Evolutionary conservation across 2,113 vertebrate genomes (phyloP).

Genomic region (Paratilapia polleni): DNA sequence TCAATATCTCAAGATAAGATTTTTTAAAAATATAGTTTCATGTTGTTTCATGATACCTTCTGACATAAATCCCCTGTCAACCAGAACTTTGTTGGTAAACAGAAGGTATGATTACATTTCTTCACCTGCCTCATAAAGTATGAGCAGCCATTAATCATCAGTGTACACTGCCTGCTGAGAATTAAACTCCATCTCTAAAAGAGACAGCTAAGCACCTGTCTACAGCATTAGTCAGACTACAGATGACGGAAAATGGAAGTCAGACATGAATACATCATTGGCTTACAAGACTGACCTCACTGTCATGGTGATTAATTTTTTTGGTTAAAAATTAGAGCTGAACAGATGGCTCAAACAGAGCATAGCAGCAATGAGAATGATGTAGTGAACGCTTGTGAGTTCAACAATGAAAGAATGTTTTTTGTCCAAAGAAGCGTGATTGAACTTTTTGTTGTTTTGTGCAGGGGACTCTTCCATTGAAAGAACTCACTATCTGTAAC

Average conservation of each 20-base stretch:
- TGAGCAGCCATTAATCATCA: slow-evolving; percentile 65
- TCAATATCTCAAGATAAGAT: neutral
- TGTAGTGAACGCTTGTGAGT: neutral
- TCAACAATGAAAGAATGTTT: neutral
- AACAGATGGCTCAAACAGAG: neutral
- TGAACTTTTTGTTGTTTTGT: slow-evolving; percentile 29
- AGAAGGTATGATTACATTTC: slow-evolving; percentile 21
- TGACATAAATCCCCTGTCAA: slow-evolving; percentile 42
- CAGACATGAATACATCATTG: slow-evolving; percentile 40
- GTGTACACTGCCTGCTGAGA: slow-evolving; percentile 6
- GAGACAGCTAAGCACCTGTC: slow-evolving; percentile 19
- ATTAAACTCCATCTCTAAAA: neutral
- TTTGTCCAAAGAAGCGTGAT: neutral
- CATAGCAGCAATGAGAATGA: neutral
- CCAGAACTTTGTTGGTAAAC: slow-evolving; percentile 55
- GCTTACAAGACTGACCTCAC: slow-evolving; percentile 8
- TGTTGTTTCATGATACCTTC: neutral
- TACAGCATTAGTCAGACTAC: slow-evolving; percentile 47
- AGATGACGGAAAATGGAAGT: slow-evolving; percentile 28
- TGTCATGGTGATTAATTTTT: neutral
- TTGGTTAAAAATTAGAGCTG: neutral
- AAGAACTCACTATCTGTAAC: slow-evolving; percentile 85
- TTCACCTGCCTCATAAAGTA: slow-evolving; percentile 49
- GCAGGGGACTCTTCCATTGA: slow-evolving; percentile 90
- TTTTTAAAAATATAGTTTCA: neutral